phyloP scores from a whole-genome alignment of 1,140 invertebrate species.

The Micrasema minimum region DNA sequence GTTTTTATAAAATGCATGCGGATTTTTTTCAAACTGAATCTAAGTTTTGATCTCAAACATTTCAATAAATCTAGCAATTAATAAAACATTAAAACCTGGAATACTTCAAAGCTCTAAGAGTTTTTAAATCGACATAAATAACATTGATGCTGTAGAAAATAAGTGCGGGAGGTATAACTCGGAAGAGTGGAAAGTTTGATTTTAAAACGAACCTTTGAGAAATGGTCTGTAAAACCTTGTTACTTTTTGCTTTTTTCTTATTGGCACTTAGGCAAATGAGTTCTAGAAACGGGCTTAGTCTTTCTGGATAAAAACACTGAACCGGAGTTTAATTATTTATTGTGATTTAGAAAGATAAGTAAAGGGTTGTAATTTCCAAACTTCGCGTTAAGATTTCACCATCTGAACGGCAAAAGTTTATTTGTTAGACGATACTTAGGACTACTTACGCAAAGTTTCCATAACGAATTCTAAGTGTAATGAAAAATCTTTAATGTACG shows the following conservation, averaged over 20 bases:
- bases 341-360: conserved; percentile 24
- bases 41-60: too few relatives aligned
- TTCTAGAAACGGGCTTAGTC: conserved; percentile 29
- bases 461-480: conserved; percentile 8
- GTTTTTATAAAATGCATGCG: too few relatives aligned
- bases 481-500: conserved; percentile 24
- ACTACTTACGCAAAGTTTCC: background rate
- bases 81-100: too few relatives aligned
- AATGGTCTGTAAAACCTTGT: conserved; percentile 23
- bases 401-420: conserved; percentile 26
- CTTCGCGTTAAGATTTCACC: conserved; percentile 20
- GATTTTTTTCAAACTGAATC: too few relatives aligned
- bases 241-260: conserved; percentile 16
- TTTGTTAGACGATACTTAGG: conserved; percentile 23
- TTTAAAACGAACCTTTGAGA: background rate
- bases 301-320: conserved; percentile 25
- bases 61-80: too few relatives aligned
- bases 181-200: too few relatives aligned
- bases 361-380: conserved; percentile 29
- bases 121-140: too few relatives aligned
- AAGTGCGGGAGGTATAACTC: too few relatives aligned
- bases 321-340: conserved; percentile 36
- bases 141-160: too few relatives aligned
- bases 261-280: conserved; percentile 46
- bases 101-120: too few relatives aligned